Evolutionary conservation across 2,797 vertebrate species (phyloP).

Genomic region (Amblyopsis hoosieri): DNA sequence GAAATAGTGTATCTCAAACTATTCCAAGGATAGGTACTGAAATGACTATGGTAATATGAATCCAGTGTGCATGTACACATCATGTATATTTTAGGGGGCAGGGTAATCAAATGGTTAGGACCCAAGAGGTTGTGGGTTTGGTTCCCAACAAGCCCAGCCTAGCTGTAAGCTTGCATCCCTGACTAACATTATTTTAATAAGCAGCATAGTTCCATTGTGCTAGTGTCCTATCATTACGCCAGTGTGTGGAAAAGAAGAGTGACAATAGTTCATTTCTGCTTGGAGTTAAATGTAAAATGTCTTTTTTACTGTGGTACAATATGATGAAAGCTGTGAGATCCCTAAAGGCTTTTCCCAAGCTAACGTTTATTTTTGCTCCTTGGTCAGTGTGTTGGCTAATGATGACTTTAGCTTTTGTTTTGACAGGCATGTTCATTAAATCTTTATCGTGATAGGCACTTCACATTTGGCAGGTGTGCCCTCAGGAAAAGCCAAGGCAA

Average conservation of each 20-base stretch:
- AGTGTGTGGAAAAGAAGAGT: constrained; percentile 15
- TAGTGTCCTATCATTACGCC: not conserved
- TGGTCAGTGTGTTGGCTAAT: constrained; percentile 20
- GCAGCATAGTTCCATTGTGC: not conserved
- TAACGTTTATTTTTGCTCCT: constrained; percentile 12
- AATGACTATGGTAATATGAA: no score
- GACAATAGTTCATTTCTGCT: constrained; percentile 24
- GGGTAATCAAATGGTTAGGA: no score
- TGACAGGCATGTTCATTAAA: constrained; percentile 40
- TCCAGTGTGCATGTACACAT: no score
- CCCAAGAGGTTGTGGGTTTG: no score
- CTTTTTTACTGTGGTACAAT: constrained; percentile 12
- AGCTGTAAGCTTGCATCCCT: no score
- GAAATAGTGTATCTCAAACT: no score
- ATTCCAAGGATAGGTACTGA: no score
- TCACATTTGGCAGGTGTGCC: constrained; percentile 26
- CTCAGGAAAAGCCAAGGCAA: constrained; percentile 5
- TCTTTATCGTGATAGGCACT: constrained; percentile 30
- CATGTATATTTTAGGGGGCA: no score
- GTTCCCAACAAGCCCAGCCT: no score
- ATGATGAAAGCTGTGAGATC: constrained; percentile 11
- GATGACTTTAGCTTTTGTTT: constrained; percentile 41
- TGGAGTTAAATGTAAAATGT: constrained; percentile 13
- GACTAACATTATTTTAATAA: constrained; percentile 6
- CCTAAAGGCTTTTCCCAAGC: constrained; percentile 24